phyloP scores from a whole-genome alignment of 2,888 invertebrate species.

The Ectropis crepuscularia region DNA sequence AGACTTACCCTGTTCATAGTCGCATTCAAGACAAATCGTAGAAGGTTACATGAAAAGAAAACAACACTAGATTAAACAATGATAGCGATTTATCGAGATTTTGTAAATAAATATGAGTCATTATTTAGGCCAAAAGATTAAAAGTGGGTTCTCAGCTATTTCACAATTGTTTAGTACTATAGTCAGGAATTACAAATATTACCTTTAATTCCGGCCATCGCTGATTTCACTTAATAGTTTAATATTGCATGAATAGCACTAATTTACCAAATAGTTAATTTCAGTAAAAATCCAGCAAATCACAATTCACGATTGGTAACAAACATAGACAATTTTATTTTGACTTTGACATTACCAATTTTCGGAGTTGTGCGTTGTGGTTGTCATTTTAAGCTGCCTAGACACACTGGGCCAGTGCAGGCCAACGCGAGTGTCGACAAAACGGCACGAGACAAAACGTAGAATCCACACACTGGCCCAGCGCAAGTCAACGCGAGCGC shows the following conservation, averaged over 20 bases:
- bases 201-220: slow-evolving; percentile 83
- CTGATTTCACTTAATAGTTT: slow-evolving; percentile 22
- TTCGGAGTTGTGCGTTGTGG: background rate
- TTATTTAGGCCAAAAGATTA: slow-evolving; percentile 42
- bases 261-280: background rate
- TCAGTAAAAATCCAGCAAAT: slow-evolving; percentile 4
- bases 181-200: slow-evolving; percentile 27
- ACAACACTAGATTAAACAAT: slow-evolving; percentile 42
- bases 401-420: too few relatives aligned
- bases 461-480: too few relatives aligned
- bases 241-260: slow-evolving; percentile 8
- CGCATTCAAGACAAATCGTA: slow-evolving; percentile 26
- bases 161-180: background rate
- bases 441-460: too few relatives aligned
- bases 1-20: slow-evolving; percentile 63
- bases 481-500: too few relatives aligned
- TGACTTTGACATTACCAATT: slow-evolving; percentile 8
- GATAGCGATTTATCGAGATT: slow-evolving; percentile 43
- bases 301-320: slow-evolving; percentile 5
- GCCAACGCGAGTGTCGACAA: too few relatives aligned
- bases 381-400: too few relatives aligned
- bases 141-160: background rate
- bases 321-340: slow-evolving; percentile 14
- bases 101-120: slow-evolving; percentile 78
- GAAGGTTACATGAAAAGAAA: slow-evolving; percentile 64